A percentile compares a stretch with the other conserved stretches of the same genome.
These are phyloP conservation scores for Balanococcus diminutus DNA, from an alignment of 2,888 invertebrate species.

Conservation along the genomic window DNA sequence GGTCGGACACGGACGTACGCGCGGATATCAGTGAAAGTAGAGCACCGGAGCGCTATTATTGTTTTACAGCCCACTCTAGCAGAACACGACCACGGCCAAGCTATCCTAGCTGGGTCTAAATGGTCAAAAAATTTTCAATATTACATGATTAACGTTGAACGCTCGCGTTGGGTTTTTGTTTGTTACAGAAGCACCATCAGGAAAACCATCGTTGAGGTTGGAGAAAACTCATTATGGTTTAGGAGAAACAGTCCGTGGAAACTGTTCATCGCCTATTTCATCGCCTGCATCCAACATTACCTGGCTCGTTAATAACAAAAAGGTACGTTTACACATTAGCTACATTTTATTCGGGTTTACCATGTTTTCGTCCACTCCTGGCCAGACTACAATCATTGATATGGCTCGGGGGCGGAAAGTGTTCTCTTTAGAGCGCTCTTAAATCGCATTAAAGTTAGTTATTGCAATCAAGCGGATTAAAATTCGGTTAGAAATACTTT, in stretches of 20 bases:
- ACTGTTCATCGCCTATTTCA: slow-evolving; percentile 72
- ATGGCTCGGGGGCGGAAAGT: too few relatives aligned
- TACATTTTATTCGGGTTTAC: slow-evolving; percentile 36
- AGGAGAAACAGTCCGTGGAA: slow-evolving; percentile 72
- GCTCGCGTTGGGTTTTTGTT: slow-evolving; percentile 32
- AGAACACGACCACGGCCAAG: background rate
- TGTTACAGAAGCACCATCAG: slow-evolving; percentile 57
- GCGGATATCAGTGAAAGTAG: background rate
- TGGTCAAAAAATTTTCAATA: slow-evolving; percentile 37
- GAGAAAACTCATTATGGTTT: slow-evolving; percentile 74
- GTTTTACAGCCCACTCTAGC: background rate
- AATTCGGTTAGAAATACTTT: background rate
- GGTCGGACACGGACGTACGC: background rate
- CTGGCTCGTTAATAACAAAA: slow-evolving; percentile 70
- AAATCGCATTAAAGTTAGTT: slow-evolving; percentile 9
- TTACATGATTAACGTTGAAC: slow-evolving; percentile 19
- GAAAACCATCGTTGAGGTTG: slow-evolving; percentile 63
- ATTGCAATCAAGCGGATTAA: slow-evolving; percentile 15
- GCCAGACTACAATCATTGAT: too few relatives aligned
- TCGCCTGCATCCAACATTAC: slow-evolving; percentile 75
- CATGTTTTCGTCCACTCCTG: background rate
- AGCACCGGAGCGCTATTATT: slow-evolving; percentile 2
- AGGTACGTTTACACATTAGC: slow-evolving; percentile 55
- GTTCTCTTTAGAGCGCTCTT: too few relatives aligned
- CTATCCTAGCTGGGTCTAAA: background rate